A percentile compares a stretch with the other conserved stretches of the same genome.
phyloP scores from a whole-genome alignment of 2,113 vertebrate genomes.

The Martes martes region DNA sequence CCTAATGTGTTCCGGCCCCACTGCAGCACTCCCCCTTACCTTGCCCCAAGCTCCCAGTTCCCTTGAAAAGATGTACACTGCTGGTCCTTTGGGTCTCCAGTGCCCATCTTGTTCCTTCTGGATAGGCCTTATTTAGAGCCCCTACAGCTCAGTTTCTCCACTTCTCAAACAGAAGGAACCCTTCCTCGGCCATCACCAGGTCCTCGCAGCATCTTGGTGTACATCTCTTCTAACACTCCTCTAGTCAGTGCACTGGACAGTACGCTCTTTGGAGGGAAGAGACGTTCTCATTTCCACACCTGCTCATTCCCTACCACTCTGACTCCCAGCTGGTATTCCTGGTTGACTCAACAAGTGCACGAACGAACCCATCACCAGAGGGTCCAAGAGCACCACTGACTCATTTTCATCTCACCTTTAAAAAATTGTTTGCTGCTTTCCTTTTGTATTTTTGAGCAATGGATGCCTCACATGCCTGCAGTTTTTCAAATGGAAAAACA shows the following conservation, averaged over 20 bases:
- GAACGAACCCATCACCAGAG: background rate
- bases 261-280: too few species aligned
- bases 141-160: accelerated
- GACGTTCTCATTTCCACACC: background rate
- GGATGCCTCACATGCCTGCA: too few species aligned
- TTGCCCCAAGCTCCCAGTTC: accelerated
- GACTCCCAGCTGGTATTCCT: background rate
- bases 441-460: background rate
- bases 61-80: accelerated
- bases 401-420: background rate
- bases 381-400: background rate
- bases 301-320: background rate
- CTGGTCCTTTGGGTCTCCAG: background rate
- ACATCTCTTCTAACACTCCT: too few species aligned
- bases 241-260: accelerated
- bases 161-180: background rate
- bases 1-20: accelerated
- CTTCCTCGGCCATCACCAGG: accelerated
- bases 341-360: background rate
- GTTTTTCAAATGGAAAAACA: background rate
- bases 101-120: background rate
- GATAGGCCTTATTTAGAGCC: accelerated
- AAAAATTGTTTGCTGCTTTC: background rate
- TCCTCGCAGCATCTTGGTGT: accelerated
- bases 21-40: accelerated